Evolutionary conservation across 2,888 invertebrate species (phyloP).

Genomic region (Drosophila koepferae): DNA sequence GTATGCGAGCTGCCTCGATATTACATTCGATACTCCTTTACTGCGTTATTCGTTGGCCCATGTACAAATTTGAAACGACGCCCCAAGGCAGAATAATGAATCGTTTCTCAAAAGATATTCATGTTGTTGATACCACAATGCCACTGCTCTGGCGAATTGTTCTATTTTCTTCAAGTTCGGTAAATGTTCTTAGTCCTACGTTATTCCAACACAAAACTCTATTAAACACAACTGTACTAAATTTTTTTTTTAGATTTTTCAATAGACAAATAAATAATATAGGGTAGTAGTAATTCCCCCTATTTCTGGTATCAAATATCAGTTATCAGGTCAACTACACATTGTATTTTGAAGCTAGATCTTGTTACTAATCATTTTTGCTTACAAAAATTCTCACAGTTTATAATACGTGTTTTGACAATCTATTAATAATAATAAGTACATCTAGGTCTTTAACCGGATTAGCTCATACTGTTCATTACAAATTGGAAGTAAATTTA

Average conservation of each 20-base stretch:
- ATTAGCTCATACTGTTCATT: not conserved
- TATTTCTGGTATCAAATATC: not conserved
- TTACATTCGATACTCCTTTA: constrained; percentile 87
- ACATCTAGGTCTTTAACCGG: not conserved
- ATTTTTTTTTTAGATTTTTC: not conserved
- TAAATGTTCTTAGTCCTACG: constrained; percentile 68
- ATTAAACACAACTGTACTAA: constrained; percentile 3
- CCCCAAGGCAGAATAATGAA: constrained; percentile 91
- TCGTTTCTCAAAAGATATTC: constrained; percentile 88
- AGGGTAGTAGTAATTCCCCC: too few relatives aligned
- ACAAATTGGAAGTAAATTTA: not conserved
- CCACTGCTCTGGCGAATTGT: constrained; percentile 85
- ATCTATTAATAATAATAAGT: not conserved
- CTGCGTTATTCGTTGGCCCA: constrained; percentile 89
- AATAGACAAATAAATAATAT: too few relatives aligned
- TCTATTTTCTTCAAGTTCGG: constrained; percentile 85
- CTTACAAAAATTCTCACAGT: not conserved
- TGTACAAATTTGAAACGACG: constrained; percentile 92
- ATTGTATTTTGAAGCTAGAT: not conserved
- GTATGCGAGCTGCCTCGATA: constrained; percentile 87
- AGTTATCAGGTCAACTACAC: not conserved
- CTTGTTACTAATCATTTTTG: not conserved
- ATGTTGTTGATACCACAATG: constrained; percentile 87
- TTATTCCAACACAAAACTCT: not conserved
- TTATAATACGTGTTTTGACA: not conserved